Base-by-base conservation (phyloP, 2,888 invertebrate genomes). In the Athalia rosae region DNA sequence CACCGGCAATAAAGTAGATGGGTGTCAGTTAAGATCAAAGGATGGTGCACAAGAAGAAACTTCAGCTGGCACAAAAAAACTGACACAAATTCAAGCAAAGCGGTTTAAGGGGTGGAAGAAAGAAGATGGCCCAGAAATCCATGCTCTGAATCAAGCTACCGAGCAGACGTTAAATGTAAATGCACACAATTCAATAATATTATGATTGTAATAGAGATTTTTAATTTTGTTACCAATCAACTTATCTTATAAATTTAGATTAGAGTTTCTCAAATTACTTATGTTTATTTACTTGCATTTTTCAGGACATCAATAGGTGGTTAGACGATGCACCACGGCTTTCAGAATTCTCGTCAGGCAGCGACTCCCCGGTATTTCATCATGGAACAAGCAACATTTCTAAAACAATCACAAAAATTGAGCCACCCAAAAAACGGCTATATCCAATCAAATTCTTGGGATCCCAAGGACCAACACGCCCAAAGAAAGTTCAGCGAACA, bases 241-340 rank as follows among this genome's bases (percentile, higher is more conserved):
- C n/a, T n/a, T n/a, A n/a, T n/a, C n/a, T n/a, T n/a, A n/a, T n/a
- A n/a, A n/a, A n/a, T n/a, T n/a, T n/a, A n/a, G n/a, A n/a, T n/a
- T n/a, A n/a, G n/a, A n/a, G n/a, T n/a, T n/a, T n/a, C n/a, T n/a
- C 48, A 48, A 41, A 66, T 3, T 6, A 4, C n/a, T 53, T 9
- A 8, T 58, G 58, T 43, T 61, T 61, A 8, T 59, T 11, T 47
- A 48, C 77, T 45, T 45, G 8, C 3, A 59, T n/a, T 76, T 91
- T 95, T 0, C 95, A 97, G 92, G 97, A 97, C 87, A 96, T 97
- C 61, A 96, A 95, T 87, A 96, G 96, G 85, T 97, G 96, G 96
- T 90, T 97, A 79, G 96, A 96, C 85, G 96, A 96, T 84, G 95
- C 96, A 0, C 96, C 96, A 0, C 94, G 94, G 82, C 93, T 94